Evolutionary conservation across 92 coral and sea anemone genomes (phyloP).

Genomic region (Metridium senile): DNA sequence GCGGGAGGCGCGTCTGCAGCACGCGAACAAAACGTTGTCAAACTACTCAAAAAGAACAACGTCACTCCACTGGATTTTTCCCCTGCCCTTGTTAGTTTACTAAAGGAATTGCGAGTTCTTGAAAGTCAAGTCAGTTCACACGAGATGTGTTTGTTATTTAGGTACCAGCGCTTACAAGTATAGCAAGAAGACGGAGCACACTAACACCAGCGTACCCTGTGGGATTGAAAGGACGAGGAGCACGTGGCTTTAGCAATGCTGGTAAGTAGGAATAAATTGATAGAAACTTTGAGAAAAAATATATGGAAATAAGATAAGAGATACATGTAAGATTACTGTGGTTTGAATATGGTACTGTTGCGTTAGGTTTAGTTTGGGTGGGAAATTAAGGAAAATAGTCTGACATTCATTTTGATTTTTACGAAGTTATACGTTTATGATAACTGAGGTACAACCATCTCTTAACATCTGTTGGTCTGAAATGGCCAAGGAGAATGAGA

Average conservation of each 20-base stretch:
- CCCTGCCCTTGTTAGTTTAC: too few relatives aligned
- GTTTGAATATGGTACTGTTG: too few relatives aligned
- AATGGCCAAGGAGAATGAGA: too few relatives aligned
- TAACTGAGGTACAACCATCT: too few relatives aligned
- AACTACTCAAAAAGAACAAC: background rate
- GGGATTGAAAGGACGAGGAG: constrained; percentile 65
- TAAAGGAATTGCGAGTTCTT: too few relatives aligned
- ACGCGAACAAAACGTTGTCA: background rate
- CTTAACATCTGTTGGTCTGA: too few relatives aligned
- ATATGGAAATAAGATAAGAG: too few relatives aligned
- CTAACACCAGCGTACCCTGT: constrained; percentile 81
- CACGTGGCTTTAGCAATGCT: constrained; percentile 58
- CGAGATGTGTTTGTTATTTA: constrained; percentile 9
- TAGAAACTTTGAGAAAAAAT: background rate
- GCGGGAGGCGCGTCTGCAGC: background rate
- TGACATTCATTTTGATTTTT: too few relatives aligned
- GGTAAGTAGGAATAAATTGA: constrained; percentile 48
- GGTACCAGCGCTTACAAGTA: constrained; percentile 80
- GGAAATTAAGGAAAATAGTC: too few relatives aligned
- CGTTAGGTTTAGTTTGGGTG: too few relatives aligned
- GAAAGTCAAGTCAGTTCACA: background rate
- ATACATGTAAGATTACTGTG: too few relatives aligned
- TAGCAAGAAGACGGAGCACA: constrained; percentile 74
- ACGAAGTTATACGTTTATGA: too few relatives aligned
- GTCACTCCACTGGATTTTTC: background rate